These are phyloP conservation scores for Pheosia tremula DNA, from an alignment of 2,888 invertebrate species.

Conservation along the genomic window DNA sequence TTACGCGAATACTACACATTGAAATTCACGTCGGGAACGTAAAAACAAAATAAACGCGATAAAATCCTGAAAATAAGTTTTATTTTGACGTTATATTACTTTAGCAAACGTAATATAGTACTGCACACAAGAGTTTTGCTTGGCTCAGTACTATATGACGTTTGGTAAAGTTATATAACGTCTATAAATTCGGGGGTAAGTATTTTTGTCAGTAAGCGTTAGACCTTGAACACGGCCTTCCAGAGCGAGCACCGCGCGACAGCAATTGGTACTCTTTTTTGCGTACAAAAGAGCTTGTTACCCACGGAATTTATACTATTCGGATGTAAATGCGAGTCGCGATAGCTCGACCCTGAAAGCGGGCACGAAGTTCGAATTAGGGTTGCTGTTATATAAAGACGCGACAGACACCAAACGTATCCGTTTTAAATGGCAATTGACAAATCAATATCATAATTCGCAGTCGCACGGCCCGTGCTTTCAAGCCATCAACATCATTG, in stretches of 20 bases:
- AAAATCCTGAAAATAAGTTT: too few relatives aligned
- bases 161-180: too few relatives aligned
- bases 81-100: too few relatives aligned
- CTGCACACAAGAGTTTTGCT: too few relatives aligned
- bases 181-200: too few relatives aligned
- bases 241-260: not conserved
- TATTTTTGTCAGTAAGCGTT: not conserved
- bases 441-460: not conserved
- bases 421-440: not conserved
- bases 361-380: constrained; percentile 2
- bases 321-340: constrained; percentile 24
- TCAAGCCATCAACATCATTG: too few relatives aligned
- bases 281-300: constrained; percentile 22
- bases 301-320: constrained; percentile 23
- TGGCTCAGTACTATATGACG: too few relatives aligned
- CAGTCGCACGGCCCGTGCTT: too few relatives aligned
- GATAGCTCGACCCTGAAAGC: constrained; percentile 3
- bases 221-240: not conserved
- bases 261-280: constrained; percentile 6
- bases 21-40: too few relatives aligned
- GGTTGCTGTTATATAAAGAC: not conserved
- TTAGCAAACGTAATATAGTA: too few relatives aligned
- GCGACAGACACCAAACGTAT: not conserved
- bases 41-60: too few relatives aligned
- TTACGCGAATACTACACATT: too few relatives aligned